Percentiles rank a stretch among this genome's conserved stretches.
phyloP scores from a whole-genome alignment of 1,140 invertebrate genomes.

The Pararge aegeria region DNA sequence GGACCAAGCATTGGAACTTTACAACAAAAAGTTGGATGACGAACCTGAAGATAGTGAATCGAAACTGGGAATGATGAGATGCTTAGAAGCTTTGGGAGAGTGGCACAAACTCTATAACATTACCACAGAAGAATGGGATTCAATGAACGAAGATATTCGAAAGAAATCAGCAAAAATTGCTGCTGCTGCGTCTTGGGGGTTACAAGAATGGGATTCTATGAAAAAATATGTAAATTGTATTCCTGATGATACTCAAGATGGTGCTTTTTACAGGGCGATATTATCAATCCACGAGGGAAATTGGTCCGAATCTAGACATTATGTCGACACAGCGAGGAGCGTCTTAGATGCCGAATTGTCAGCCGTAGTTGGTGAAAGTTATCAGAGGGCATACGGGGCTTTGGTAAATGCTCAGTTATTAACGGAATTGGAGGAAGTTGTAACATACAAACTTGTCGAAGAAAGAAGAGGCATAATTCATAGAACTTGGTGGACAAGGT shows the following conservation, averaged over 20 bases:
- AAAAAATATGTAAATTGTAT: conserved; percentile 91
- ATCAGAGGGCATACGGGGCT: conserved; percentile 97
- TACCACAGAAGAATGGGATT: conserved; percentile 87
- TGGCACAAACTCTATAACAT: conserved; percentile 92
- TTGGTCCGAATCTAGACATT: conserved; percentile 86
- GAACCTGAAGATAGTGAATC: conserved; percentile 88
- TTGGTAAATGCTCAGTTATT: conserved; percentile 99
- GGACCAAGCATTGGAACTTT: conserved; percentile 96
- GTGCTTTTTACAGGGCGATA: conserved; percentile 96
- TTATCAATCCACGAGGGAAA: conserved; percentile 94
- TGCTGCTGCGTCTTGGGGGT: conserved; percentile 96
- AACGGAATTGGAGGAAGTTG: conserved; percentile 97
- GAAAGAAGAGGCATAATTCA: conserved; percentile 92
- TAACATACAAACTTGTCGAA: conserved; percentile 96
- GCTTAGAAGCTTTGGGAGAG: conserved; percentile 97
- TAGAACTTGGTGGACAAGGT: conserved; percentile 96
- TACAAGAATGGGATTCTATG: conserved; percentile 96
- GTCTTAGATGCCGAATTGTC: conserved; percentile 97
- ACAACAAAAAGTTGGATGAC: conserved; percentile 85
- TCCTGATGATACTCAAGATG: conserved; percentile 94
- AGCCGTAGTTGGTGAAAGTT: conserved; percentile 98
- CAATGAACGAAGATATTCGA: conserved; percentile 84
- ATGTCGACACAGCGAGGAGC: conserved; percentile 95
- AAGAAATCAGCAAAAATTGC: conserved; percentile 95
- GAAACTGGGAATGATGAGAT: conserved; percentile 96